Evolutionary conservation across 2,797 vertebrate species (phyloP).

Genomic region (Loriculus beryllinus): DNA sequence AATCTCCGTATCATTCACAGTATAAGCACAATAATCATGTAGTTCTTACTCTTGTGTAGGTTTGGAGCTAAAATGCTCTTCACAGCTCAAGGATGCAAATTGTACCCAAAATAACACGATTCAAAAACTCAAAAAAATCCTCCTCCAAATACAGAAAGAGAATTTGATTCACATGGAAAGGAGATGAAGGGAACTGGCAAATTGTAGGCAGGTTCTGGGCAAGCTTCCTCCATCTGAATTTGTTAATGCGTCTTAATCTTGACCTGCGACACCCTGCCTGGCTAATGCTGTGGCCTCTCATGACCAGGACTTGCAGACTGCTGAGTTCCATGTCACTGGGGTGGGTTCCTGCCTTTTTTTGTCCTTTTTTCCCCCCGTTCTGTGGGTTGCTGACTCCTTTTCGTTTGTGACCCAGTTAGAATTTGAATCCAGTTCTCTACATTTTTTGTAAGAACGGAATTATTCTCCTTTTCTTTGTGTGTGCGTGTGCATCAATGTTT

Average conservation of each 20-base stretch:
- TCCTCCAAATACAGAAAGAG: neutral
- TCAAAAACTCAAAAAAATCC: neutral
- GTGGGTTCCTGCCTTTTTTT: neutral
- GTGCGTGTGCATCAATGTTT: neutral
- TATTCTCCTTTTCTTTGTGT: neutral
- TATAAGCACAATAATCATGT: neutral
- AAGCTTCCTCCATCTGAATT: slow-evolving; percentile 24
- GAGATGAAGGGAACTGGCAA: neutral
- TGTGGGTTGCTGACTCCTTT: neutral
- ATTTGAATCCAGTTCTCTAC: neutral
- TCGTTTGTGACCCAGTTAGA: slow-evolving; percentile 29
- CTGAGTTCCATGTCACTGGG: neutral
- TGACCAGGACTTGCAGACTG: slow-evolving; percentile 23
- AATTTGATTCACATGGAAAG: neutral
- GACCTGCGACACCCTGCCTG: slow-evolving; percentile 35
- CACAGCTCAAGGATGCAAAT: neutral
- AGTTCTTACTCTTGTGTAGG: neutral
- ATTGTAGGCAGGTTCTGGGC: slow-evolving; percentile 37
- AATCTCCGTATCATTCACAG: neutral
- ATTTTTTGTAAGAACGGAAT: neutral
- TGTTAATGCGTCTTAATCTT: slow-evolving; percentile 58
- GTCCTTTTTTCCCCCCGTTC: neutral
- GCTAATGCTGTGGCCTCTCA: slow-evolving; percentile 34
- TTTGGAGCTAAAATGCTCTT: neutral
- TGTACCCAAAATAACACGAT: neutral